Conservation (phyloP, 2,888 invertebrate genomes). For the Argyra leucocephala region DNA sequence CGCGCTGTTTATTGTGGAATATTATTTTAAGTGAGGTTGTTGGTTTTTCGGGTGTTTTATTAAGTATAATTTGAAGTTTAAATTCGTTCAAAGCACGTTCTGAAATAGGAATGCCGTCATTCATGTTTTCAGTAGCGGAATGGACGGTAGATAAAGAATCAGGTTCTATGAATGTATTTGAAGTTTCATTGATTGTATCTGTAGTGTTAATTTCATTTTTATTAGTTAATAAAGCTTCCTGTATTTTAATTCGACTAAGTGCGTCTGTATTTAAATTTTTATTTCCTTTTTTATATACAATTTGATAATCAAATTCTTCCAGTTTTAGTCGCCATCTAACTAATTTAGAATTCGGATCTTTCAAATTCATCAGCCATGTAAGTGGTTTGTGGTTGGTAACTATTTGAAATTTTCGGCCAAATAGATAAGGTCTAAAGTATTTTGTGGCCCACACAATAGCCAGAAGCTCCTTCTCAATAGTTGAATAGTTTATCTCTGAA, state of each 20-base stretch:
- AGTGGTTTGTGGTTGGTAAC: conserved; percentile 33
- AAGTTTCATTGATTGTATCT: no score
- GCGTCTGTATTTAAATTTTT: conserved; percentile 24
- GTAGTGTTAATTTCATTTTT: no score
- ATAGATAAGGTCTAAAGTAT: conserved; percentile 31
- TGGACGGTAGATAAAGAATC: no score
- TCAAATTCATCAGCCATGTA: conserved; percentile 25
- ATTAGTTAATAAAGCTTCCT: no score
- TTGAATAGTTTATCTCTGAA: conserved; percentile 27
- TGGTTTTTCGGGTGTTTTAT: no score
- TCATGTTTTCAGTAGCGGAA: no score
- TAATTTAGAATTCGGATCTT: conserved; percentile 28
- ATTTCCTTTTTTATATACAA: conserved; percentile 25
- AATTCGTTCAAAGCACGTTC: no score
- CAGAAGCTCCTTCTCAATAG: conserved; percentile 29
- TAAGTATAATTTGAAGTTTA: no score
- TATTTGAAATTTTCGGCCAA: conserved; percentile 29
- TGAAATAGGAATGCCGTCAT: no score
- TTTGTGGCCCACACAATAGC: conserved; percentile 28
- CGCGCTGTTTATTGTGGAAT: no score
- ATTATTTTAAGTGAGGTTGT: no score
- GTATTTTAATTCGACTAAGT: conserved; percentile 21
- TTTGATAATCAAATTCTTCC: conserved; percentile 29
- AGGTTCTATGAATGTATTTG: no score
- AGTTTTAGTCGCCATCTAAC: conserved; percentile 34